Evolutionary conservation across 2,113 vertebrate genomes (phyloP).

Genomic region (Cyanistes caeruleus): DNA sequence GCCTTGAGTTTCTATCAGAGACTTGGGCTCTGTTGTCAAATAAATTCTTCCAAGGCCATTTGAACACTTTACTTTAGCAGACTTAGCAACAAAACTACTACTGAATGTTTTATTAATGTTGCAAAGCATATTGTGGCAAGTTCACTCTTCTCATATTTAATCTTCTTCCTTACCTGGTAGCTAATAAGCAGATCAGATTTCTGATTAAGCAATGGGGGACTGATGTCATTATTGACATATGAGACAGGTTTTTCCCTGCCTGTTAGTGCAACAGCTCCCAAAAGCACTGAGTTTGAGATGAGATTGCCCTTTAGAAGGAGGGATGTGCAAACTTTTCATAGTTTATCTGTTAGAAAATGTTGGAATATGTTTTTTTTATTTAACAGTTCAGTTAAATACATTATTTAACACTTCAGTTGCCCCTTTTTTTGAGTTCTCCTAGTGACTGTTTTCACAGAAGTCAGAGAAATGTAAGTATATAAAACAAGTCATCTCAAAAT

Average conservation of each 20-base stretch:
- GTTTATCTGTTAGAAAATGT: background rate
- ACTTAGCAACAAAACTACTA: background rate
- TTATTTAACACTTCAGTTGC: background rate
- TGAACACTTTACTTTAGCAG: background rate
- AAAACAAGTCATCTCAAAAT: background rate
- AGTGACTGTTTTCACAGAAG: background rate
- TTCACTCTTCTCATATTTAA: conserved; percentile 16
- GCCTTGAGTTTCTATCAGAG: background rate
- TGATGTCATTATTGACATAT: background rate
- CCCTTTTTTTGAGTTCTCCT: background rate
- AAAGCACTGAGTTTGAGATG: background rate
- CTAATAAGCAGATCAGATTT: conserved; percentile 1
- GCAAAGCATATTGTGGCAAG: background rate
- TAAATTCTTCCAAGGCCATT: background rate
- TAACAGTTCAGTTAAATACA: background rate
- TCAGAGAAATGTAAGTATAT: background rate
- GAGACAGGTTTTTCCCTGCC: background rate
- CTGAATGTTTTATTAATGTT: conserved; percentile 7
- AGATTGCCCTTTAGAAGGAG: background rate
- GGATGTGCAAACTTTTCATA: background rate
- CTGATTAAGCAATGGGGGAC: background rate
- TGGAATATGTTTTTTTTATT: background rate
- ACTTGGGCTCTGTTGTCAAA: background rate
- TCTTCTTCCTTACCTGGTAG: background rate
- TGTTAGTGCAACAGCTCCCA: background rate